These are phyloP conservation scores for Montipora sp. DNA, from an alignment of 64 coral and sea anemone species.

Conservation along the genomic window DNA sequence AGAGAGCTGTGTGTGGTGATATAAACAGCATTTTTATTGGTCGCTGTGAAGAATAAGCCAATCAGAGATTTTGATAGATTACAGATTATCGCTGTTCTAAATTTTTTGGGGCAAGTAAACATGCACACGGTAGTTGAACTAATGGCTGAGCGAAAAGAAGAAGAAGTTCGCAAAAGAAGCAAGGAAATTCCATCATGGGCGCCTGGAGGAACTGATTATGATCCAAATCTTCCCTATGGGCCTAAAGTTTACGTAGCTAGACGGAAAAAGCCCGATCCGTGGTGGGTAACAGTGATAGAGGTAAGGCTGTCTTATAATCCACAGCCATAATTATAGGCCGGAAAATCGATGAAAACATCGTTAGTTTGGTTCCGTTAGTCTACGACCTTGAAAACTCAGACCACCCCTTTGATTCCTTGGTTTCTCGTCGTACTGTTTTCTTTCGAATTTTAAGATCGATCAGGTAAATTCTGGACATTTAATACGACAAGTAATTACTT, in stretches of 20 bases:
- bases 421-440: no score
- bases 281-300: constrained; percentile 97
- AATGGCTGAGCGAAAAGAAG: constrained; percentile 68
- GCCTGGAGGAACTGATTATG: constrained; percentile 89
- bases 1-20: not conserved
- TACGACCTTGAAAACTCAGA: no score
- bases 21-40: constrained; percentile 75
- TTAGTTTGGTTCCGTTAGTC: no score
- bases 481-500: no score
- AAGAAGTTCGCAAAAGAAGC: constrained; percentile 81
- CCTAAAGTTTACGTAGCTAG: constrained; percentile 93
- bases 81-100: not conserved
- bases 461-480: no score
- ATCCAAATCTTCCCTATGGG: constrained; percentile 92
- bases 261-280: constrained; percentile 92
- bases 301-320: constrained; percentile 23
- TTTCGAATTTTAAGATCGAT: no score
- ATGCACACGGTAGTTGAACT: constrained; percentile 79
- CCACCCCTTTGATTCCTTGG: no score
- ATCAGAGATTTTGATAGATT: constrained; percentile 67
- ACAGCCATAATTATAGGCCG: not conserved
- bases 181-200: constrained; percentile 90
- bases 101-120: not conserved
- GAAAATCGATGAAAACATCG: not conserved
- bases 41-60: constrained; percentile 9